Conservation (phyloP, 1,140 invertebrate genomes). For the Macrotrachela quadricornifera region DNA sequence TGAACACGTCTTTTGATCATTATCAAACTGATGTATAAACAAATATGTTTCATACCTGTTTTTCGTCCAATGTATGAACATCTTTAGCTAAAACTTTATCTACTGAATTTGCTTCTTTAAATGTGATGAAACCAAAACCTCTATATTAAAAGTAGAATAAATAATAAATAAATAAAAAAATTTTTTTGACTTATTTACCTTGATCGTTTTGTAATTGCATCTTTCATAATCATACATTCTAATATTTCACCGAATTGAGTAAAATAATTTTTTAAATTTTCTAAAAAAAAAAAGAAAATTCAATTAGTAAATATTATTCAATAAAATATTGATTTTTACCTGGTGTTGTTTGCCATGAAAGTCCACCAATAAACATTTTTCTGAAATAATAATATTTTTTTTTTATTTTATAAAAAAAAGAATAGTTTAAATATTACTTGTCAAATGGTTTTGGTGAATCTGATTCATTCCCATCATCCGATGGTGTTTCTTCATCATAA, state of each 20-base stretch:
- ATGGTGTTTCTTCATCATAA: background rate
- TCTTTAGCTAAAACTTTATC: conserved; percentile 28
- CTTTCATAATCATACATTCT: conserved; percentile 99
- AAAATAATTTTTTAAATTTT: conserved; percentile 94
- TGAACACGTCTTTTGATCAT: too few species aligned
- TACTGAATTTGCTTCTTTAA: conserved; percentile 28
- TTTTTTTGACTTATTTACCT: conserved; percentile 45
- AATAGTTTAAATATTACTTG: background rate
- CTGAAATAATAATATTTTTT: conserved; percentile 39
- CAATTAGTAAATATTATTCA: too few species aligned
- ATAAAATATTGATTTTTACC: too few species aligned
- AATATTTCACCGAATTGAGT: conserved; percentile 95
- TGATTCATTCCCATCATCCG: background rate
- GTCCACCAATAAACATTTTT: conserved; percentile 99
- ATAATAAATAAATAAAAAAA: background rate
- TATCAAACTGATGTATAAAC: too few species aligned
- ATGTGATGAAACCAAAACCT: conserved; percentile 56
- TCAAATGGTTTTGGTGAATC: background rate
- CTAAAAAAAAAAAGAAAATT: conserved; percentile 45
- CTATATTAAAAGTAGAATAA: conserved; percentile 44
- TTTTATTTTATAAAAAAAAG: background rate
- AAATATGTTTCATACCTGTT: conserved; percentile 22
- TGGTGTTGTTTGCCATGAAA: conserved; percentile 98
- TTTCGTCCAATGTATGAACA: conserved; percentile 21
- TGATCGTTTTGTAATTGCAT: conserved; percentile 90